phyloP scores from a whole-genome alignment of 2,888 invertebrate genomes.

The Globia sparganii region DNA sequence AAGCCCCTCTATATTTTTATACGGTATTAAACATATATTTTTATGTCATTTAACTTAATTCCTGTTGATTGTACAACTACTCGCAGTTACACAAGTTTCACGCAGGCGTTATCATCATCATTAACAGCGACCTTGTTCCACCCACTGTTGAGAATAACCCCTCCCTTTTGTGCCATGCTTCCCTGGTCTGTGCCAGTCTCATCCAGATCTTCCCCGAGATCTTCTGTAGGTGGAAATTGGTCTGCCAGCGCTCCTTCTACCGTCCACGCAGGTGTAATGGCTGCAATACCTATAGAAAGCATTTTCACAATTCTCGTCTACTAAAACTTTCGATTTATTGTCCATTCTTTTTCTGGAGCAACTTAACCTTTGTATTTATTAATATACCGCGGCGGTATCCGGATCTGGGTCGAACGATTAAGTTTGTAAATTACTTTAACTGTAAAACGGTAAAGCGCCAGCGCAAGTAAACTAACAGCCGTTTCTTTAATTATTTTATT shows the following conservation, averaged over 20 bases:
- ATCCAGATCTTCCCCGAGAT: too few relatives aligned
- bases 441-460: slow-evolving; percentile 48
- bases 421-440: slow-evolving; percentile 62
- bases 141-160: too few relatives aligned
- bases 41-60: background rate
- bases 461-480: slow-evolving; percentile 45
- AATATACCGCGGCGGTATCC: slow-evolving; percentile 27
- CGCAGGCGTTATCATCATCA: background rate
- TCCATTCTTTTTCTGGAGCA: slow-evolving; percentile 29
- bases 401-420: slow-evolving; percentile 63
- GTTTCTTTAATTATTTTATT: slow-evolving; percentile 51
- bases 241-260: too few relatives aligned
- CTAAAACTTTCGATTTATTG: slow-evolving; percentile 3
- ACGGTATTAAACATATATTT: background rate
- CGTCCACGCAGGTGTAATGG: background rate
- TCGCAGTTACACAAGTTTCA: background rate
- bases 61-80: background rate
- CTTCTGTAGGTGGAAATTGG: too few relatives aligned
- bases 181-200: too few relatives aligned
- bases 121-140: background rate
- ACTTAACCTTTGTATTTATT: slow-evolving; percentile 45
- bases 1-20: too few relatives aligned
- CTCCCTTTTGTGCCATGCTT: too few relatives aligned
- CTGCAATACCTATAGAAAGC: slow-evolving; percentile 4
- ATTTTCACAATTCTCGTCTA: slow-evolving; percentile 20